phyloP scores from a whole-genome alignment of 30 jellyfish, hydroid and myxozoan species.

The Aurelia coerulea region DNA sequence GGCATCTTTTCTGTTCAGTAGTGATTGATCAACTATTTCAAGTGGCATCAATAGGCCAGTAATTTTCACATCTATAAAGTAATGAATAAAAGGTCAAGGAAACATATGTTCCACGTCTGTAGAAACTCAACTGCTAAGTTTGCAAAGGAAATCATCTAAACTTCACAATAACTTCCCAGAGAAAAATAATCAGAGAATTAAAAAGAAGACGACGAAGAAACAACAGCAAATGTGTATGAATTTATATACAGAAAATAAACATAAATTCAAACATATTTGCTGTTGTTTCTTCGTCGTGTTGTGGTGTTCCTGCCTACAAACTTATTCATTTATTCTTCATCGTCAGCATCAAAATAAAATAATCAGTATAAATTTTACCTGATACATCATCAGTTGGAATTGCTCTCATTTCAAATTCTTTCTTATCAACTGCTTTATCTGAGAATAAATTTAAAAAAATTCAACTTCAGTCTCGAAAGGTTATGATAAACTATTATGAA shows the following conservation, averaged over 20 bases:
- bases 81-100: background rate
- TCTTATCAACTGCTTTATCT: conserved; percentile 43
- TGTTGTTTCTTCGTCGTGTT: too few species aligned
- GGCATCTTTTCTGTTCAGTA: background rate
- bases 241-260: too few species aligned
- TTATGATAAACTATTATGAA: background rate
- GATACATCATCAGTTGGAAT: conserved; percentile 48
- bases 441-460: background rate
- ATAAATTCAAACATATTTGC: too few species aligned
- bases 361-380: conserved; percentile 7
- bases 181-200: too few species aligned
- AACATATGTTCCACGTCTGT: background rate
- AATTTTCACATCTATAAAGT: conserved; percentile 32
- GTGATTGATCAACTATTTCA: conserved; percentile 51
- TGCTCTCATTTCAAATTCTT: conserved; percentile 75
- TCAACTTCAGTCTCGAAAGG: background rate
- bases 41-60: conserved; percentile 73
- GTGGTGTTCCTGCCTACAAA: too few species aligned
- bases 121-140: too few species aligned
- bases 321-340: too few species aligned
- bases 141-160: too few species aligned
- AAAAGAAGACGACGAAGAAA: too few species aligned
- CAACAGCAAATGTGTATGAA: too few species aligned
- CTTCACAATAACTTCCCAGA: too few species aligned
- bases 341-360: too few species aligned